These are phyloP conservation scores for Mycetomoellerius zeteki DNA, from an alignment of 1,140 invertebrate species.

Conservation along the genomic window DNA sequence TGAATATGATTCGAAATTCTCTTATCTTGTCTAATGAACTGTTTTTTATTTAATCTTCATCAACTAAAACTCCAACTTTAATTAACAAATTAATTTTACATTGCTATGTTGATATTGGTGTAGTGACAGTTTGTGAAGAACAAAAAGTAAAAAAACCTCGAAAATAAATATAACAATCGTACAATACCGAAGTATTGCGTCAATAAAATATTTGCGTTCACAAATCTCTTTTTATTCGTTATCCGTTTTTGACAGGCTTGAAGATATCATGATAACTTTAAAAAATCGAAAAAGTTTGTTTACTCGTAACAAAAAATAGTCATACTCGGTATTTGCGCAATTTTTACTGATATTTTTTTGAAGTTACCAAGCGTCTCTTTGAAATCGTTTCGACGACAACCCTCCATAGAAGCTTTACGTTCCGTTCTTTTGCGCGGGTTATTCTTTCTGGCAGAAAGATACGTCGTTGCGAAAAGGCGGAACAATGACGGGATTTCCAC, in stretches of 20 bases:
- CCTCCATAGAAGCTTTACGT: not conserved
- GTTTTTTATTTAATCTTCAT: not conserved
- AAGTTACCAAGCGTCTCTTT: not conserved
- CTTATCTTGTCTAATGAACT: not conserved
- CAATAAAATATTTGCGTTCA: constrained; percentile 30
- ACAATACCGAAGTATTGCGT: not conserved
- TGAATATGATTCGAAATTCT: constrained; percentile 6
- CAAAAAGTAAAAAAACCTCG: not conserved
- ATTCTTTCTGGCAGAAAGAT: constrained; percentile 24
- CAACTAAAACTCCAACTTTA: not conserved
- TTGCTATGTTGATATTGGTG: not conserved
- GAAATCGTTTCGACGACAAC: constrained; percentile 5
- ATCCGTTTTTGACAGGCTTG: not conserved
- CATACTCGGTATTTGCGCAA: not conserved
- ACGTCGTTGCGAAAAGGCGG: constrained; percentile 37
- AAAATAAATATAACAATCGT: not conserved
- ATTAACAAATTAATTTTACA: constrained; percentile 13
- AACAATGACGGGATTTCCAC: constrained; percentile 18
- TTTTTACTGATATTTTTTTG: constrained; percentile 12
- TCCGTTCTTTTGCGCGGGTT: constrained; percentile 9
- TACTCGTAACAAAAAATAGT: constrained; percentile 27
- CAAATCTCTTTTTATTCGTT: constrained; percentile 7
- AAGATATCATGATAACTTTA: constrained; percentile 14
- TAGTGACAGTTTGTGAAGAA: not conserved
- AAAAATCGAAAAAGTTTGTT: constrained; percentile 37